Evolutionary conservation across 2,113 vertebrate species (phyloP), one percentile per base, ranked within the genome.

Genomic region (Microtus oregoni): DNA sequence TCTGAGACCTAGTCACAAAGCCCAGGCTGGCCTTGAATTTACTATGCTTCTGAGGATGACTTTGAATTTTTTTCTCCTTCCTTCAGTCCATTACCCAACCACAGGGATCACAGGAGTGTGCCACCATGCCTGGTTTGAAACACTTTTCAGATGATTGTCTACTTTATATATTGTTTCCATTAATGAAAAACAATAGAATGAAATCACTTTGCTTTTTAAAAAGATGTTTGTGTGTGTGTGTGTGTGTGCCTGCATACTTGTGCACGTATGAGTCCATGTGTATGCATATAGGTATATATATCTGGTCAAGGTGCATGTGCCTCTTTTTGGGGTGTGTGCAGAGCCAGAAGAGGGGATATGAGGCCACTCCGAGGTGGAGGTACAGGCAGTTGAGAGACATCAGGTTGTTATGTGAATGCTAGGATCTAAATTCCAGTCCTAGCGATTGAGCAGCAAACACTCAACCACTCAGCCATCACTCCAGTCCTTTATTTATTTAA

Each of bases 131-230:
- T 44, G 52, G 19, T 44, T 86, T 15, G 85, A 86, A 14, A 95
- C 95, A 87, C 70, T 85, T 63, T 90, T 93, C 67, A 86, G 86
- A 94, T 70, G 82, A 61, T 68, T 75, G 63, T 73, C 55, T 85
- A 67, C 55, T 65, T 95, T 50, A 22, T 91, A 28, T 65, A 75
- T 78, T 90, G 30, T 93, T 95, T 89, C 90, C n/a, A 1, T 55
- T 83, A 93, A 94, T 94, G 75, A 93, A 96, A 96, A 95, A 70
- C 83, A 38, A 90, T 86, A 86, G 96, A 89, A 87, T 50, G 81
- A 92, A 90, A 65, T 85, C 38, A 15, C 11, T 94, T 92, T 76
- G 92, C 38, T 81, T 92, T 67, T 30, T n/a, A 28, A 11, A 26
- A 41, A 41, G 0, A 41, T 47, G 7, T 47, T 47, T 76, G 0